Base-by-base conservation (phyloP, 1,140 invertebrate species). In the Drosophila tani region DNA sequence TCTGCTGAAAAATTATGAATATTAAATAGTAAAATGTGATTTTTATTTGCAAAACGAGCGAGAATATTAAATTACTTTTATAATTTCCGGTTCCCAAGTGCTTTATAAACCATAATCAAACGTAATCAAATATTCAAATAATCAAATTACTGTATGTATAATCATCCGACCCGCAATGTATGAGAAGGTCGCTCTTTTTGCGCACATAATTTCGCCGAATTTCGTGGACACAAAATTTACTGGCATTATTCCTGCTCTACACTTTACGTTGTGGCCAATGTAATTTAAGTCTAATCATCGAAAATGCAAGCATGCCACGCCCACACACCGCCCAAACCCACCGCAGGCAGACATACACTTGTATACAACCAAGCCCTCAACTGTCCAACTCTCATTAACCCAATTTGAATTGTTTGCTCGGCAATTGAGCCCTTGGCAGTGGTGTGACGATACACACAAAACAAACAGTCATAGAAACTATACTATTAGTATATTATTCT, bases 301-400 rank as follows among this genome's bases (percentile, higher is more conserved):
- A 63, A 75, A 47, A 63, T 55, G 46, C 46, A 71, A 57, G 51
- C 57, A 46, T 62, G 67, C 71, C 66, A 63, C 57, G 58, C 53
- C 71, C 70, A 63, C 24, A 21, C 21, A 29, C n/a, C 29, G 29
- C 29, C 29, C 29, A 29, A 29, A 6, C 29, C 29, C 0, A 29
- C n/a, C 17, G 55, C 47, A 12, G 46, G 40, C 12, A 41, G 40
- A 55, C 12, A 29, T 45, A 51, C 41, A 35, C n/a, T 17, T 7
- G 29, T 32, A 55, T 50, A 50, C 58, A 57, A 56, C 71, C 60
- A 75, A 65, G 51, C 73, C 73, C 73, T 32, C 29, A 29, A 35
- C 57, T 45, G 63, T 40, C 45, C 70, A 76, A 64, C 71, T 50
- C 71, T 77, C 66, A 84, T 84, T 80, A 84, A 74, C 81, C 78